phyloP scores from a whole-genome alignment of 2,797 vertebrate genomes.

The Coracias cyanogaster region DNA sequence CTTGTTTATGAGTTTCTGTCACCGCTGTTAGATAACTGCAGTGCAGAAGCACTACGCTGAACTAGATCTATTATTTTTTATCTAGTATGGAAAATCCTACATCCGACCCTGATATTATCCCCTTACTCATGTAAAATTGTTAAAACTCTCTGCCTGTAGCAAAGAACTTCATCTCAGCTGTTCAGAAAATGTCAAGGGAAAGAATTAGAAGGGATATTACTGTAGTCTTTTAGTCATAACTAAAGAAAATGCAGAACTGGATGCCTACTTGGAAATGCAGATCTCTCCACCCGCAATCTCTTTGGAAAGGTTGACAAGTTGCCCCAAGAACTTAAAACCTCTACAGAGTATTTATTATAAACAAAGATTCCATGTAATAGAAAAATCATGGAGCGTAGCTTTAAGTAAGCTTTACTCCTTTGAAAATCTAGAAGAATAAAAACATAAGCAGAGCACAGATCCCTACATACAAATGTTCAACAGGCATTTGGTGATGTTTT shows the following conservation, averaged over 20 bases:
- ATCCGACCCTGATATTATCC: neutral
- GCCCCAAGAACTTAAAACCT: neutral
- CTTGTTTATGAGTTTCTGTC: neutral
- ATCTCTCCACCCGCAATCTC: neutral
- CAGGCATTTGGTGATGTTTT: neutral
- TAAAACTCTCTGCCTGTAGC: neutral
- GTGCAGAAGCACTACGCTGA: neutral
- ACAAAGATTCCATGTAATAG: neutral
- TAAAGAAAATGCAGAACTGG: neutral
- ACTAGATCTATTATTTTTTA: neutral
- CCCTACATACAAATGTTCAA: fast-evolving
- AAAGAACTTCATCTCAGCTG: neutral
- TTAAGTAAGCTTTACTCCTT: neutral
- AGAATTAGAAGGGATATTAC: neutral
- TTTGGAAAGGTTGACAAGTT: neutral
- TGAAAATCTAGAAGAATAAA: neutral
- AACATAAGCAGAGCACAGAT: neutral
- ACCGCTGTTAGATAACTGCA: neutral
- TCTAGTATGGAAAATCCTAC: neutral
- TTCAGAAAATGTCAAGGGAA: neutral
- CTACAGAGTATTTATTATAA: neutral
- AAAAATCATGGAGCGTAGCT: neutral
- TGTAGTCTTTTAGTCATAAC: neutral
- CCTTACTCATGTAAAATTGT: neutral
- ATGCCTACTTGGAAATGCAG: neutral